Conservation (phyloP, 2,888 invertebrate species). For the Prosapia bicincta region DNA sequence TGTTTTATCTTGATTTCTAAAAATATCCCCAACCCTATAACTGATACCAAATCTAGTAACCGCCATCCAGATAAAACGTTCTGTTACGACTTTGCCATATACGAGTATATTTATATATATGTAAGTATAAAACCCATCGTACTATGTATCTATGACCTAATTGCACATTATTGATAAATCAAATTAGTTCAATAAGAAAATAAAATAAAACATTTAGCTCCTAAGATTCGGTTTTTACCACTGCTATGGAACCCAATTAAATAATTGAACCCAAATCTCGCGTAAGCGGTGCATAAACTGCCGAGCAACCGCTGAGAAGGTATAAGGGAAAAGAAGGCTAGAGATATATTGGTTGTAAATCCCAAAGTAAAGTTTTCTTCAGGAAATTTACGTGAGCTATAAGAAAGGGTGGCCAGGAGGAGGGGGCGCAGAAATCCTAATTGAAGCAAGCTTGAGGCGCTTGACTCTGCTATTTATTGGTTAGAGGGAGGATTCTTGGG, state of each 20-base stretch:
- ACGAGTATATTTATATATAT: no score
- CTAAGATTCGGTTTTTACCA: no score
- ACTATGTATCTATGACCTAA: no score
- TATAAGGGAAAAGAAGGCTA: background rate
- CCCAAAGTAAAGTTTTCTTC: background rate
- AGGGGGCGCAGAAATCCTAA: conserved; percentile 26
- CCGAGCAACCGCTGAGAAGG: background rate
- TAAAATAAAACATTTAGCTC: no score
- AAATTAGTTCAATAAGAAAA: no score
- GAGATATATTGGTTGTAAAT: background rate
- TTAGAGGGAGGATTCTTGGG: conserved; percentile 9
- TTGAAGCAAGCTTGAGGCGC: conserved; percentile 21
- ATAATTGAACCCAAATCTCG: background rate
- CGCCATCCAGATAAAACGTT: no score
- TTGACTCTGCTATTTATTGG: conserved; percentile 29
- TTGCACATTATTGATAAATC: no score
- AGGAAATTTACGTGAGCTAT: background rate
- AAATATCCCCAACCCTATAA: no score
- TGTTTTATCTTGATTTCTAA: no score
- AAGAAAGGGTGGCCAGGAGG: background rate
- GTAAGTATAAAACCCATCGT: no score
- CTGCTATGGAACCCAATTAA: background rate
- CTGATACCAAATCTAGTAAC: no score
- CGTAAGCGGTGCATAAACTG: background rate
- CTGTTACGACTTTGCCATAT: no score